A percentile compares a stretch with the other conserved stretches of the same genome.
Conservation (phyloP, 2,888 invertebrate species). For the Rhagonycha fulva region DNA sequence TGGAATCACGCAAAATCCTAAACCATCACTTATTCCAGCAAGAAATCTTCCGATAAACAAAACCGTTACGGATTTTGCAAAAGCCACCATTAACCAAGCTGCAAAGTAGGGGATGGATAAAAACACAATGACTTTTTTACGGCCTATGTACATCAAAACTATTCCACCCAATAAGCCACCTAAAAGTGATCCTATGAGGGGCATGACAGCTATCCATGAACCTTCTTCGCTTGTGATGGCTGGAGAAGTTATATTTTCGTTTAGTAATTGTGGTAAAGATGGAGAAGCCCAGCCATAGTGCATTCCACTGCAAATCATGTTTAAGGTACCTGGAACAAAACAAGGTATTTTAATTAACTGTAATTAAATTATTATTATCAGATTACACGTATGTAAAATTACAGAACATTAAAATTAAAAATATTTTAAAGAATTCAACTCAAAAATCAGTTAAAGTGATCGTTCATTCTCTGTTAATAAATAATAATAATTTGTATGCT, state of each 20-base stretch:
- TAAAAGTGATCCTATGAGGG: constrained; percentile 66
- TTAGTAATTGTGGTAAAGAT: constrained; percentile 58
- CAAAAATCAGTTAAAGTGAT: too few relatives aligned
- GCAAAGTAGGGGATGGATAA: constrained; percentile 65
- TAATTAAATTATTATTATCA: too few relatives aligned
- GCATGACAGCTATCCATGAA: constrained; percentile 68
- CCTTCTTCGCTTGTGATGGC: constrained; percentile 58
- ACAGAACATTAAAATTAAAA: too few relatives aligned
- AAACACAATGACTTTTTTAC: constrained; percentile 67
- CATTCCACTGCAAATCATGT: constrained; percentile 49
- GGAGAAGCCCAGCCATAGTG: constrained; percentile 65
- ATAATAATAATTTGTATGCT: too few relatives aligned
- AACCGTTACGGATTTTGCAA: constrained; percentile 60
- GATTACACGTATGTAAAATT: too few relatives aligned
- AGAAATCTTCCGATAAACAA: constrained; percentile 59
- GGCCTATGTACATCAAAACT: constrained; percentile 67
- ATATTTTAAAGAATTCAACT: too few relatives aligned
- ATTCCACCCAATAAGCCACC: constrained; percentile 66
- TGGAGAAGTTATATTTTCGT: constrained; percentile 52
- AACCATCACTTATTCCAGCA: constrained; percentile 63
- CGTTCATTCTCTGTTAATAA: too few relatives aligned
- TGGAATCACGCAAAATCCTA: constrained; percentile 55
- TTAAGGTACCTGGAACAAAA: constrained; percentile 47
- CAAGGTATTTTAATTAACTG: neutral
- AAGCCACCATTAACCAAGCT: constrained; percentile 67